A percentile compares a stretch with the other conserved stretches of the same genome.
Evolutionary conservation across 2,113 vertebrate species (phyloP).

Genomic region (Philantomba maxwellii): DNA sequence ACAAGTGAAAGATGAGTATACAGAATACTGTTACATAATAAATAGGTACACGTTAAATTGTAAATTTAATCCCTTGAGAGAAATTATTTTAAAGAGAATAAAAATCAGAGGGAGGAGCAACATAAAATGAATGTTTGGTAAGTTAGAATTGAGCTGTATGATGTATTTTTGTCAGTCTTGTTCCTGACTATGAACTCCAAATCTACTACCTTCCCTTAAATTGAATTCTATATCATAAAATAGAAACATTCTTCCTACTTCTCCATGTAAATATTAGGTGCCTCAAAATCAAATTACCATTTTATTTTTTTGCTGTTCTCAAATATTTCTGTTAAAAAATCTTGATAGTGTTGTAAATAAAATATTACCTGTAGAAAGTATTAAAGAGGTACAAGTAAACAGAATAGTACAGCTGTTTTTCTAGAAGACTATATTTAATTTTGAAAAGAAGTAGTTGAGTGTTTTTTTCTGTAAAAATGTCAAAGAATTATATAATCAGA

Average conservation of each 20-base stretch:
- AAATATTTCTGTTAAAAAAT: background rate
- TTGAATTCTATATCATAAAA: background rate
- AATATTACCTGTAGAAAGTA: background rate
- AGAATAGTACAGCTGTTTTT: background rate
- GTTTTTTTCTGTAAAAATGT: background rate
- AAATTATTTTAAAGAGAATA: background rate
- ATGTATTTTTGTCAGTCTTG: background rate
- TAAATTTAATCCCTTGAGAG: background rate
- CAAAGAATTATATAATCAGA: background rate
- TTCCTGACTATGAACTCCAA: background rate
- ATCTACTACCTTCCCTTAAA: background rate
- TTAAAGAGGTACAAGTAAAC: background rate
- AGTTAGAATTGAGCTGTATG: background rate
- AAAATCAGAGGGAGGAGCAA: background rate
- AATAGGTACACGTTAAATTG: background rate
- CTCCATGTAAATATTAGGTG: background rate
- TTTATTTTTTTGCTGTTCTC: background rate
- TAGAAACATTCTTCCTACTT: background rate
- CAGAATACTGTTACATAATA: background rate
- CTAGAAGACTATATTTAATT: background rate
- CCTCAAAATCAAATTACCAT: background rate
- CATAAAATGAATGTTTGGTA: background rate
- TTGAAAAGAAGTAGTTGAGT: background rate
- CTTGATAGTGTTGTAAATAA: background rate
- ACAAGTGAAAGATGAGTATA: background rate